Base-by-base conservation (phyloP, 2,888 invertebrate genomes). In the Mythimna ferrago region DNA sequence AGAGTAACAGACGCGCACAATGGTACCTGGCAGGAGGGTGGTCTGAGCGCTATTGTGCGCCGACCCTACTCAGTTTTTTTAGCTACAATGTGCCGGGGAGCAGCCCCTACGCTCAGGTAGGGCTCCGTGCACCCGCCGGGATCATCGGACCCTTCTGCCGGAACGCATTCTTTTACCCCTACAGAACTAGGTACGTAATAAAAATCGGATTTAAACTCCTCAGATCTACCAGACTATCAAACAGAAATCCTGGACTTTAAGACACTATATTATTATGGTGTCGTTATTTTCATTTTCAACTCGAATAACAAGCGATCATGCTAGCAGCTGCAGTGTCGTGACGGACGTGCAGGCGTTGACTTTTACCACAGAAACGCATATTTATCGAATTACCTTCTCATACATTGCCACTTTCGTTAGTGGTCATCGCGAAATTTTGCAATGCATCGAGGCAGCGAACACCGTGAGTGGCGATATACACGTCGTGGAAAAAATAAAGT, bases 61-160 rank as follows among this genome's bases (percentile, higher is more conserved):
- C 92, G 94, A 94, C 95, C 96, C 95, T 95, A 91, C 92, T 92
- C 92, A 88, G 89, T 95, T 96, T 96, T 95, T 96, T 95, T 93
- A 88, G 88, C 86, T 86, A 93, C 94, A 93, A 93, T 93, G 89
- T 91, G 92, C 90, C 90, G 91, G 92, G 91, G 91, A 89, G 90
- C 92, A 90, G 91, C 93, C 94, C 94, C 90, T 90, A 87, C 90
- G 84, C 87, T 91, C 96, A 95, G 95, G 95, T 95, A 96, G 93
- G 93, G 93, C 90, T 88, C 87, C 85, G 81, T 87, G 84, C 89
- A 83, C 88, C 91, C 90, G 88, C 87, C 89, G 79, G 71, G 92
- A 93, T 94, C 94, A 93, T 86, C 87, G 87, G 88, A 84, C 87
- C 86, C 84, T 83, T 87, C 84, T 88, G 86, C 85, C 83, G 78